These are phyloP conservation scores for Chionomys nivalis DNA, from an alignment of 2,113 vertebrate species.

Conservation along the genomic window DNA sequence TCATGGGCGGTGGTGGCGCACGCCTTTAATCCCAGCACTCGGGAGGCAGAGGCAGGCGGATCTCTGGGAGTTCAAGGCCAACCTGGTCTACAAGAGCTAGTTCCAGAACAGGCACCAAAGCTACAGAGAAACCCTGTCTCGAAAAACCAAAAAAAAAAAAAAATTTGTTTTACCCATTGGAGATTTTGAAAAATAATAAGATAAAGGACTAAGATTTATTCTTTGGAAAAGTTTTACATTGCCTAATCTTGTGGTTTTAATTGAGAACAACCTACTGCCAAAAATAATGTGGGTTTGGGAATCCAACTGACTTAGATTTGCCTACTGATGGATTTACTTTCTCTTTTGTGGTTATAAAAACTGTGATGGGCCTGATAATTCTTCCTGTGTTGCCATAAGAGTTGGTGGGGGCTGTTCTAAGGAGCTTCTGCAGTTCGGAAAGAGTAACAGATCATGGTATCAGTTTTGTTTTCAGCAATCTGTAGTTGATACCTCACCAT, in stretches of 20 bases:
- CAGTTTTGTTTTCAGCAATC: neutral
- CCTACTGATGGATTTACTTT: neutral
- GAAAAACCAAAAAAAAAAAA: too few relatives aligned
- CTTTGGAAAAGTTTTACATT: neutral
- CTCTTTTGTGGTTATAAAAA: neutral
- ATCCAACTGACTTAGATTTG: neutral
- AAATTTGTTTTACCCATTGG: neutral
- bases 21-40: too few relatives aligned
- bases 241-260: conserved; percentile 33
- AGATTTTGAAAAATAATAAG: neutral
- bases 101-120: too few relatives aligned
- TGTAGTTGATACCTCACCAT: neutral
- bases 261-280: neutral
- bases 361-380: neutral
- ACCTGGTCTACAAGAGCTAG: too few relatives aligned
- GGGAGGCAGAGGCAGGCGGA: too few relatives aligned
- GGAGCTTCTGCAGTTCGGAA: neutral
- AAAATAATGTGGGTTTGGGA: neutral
- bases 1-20: too few relatives aligned
- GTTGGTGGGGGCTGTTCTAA: neutral
- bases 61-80: too few relatives aligned
- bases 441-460: neutral
- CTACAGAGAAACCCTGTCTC: too few relatives aligned
- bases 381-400: neutral
- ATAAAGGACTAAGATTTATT: conserved; percentile 31